A percentile compares a stretch with the other conserved stretches of the same genome.
These are phyloP conservation scores for Tetragonula clypearis DNA, from an alignment of 1,140 invertebrate genomes.

Conservation along the genomic window DNA sequence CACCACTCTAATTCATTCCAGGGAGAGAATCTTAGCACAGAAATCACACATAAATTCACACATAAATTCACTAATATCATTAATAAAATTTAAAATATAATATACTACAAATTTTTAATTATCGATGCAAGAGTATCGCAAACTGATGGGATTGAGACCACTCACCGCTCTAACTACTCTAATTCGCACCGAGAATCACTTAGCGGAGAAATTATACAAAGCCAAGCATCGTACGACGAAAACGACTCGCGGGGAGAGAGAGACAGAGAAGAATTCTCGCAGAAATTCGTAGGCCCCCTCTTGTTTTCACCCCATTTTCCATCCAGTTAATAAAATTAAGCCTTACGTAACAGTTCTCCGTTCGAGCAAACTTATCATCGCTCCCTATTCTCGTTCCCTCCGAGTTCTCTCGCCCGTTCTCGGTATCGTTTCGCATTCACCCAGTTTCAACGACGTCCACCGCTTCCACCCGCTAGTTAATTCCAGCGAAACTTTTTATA, in stretches of 20 bases:
- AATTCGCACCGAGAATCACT: background rate
- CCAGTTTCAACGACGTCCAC: background rate
- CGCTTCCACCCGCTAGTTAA: constrained; percentile 28
- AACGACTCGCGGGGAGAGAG: no score
- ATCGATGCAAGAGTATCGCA: no score
- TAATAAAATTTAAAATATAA: no score
- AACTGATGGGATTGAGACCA: no score
- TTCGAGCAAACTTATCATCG: constrained; percentile 32
- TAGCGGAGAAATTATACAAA: background rate
- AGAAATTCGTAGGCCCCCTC: background rate
- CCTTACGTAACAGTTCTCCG: constrained; percentile 26
- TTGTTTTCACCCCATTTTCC: constrained; percentile 41
- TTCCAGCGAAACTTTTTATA: constrained; percentile 42
- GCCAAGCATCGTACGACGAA: background rate
- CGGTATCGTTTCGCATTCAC: constrained; percentile 45
- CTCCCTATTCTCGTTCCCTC: background rate
- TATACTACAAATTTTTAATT: no score
- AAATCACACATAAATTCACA: no score
- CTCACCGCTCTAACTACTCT: no score
- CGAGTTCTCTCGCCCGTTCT: background rate
- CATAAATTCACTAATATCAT: no score
- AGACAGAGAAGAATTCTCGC: background rate
- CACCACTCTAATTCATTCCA: no score
- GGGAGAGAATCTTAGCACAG: no score
- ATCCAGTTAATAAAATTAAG: constrained; percentile 49